phyloP scores from a whole-genome alignment of 2,797 vertebrate genomes.

The Micromesistius poutassou region DNA sequence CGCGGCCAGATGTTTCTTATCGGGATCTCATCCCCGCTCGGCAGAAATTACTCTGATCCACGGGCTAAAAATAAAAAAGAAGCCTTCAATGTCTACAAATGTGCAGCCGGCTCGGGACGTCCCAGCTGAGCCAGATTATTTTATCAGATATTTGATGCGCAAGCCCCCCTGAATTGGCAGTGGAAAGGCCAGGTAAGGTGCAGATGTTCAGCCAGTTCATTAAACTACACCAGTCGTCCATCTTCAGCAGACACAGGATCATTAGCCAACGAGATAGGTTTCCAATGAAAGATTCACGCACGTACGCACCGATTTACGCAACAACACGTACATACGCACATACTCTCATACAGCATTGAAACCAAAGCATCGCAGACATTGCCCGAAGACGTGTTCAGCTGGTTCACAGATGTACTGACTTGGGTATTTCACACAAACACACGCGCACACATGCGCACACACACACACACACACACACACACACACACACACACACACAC shows the following conservation, averaged over 20 bases:
- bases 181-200: neutral
- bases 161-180: neutral
- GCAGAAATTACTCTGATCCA: neutral
- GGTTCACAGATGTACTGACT: conserved; percentile 73
- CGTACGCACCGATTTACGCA: neutral
- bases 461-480: conserved; percentile 26
- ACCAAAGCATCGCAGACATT: conserved; percentile 63
- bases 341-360: conserved; percentile 51
- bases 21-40: neutral
- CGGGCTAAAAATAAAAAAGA: neutral
- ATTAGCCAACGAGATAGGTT: neutral
- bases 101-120: neutral
- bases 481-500: conserved; percentile 37
- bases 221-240: neutral
- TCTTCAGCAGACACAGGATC: neutral
- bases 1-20: neutral
- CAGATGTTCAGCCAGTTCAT: neutral
- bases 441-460: conserved; percentile 27
- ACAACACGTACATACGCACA: neutral
- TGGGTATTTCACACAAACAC: conserved; percentile 32
- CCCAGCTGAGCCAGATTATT: neutral
- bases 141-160: neutral
- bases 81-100: neutral
- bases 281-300: neutral
- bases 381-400: conserved; percentile 69